A percentile compares a stretch with the other conserved stretches of the same genome.
Evolutionary conservation across 1,140 invertebrate species (phyloP).

Genomic region (Acyrthosiphon pisum): DNA sequence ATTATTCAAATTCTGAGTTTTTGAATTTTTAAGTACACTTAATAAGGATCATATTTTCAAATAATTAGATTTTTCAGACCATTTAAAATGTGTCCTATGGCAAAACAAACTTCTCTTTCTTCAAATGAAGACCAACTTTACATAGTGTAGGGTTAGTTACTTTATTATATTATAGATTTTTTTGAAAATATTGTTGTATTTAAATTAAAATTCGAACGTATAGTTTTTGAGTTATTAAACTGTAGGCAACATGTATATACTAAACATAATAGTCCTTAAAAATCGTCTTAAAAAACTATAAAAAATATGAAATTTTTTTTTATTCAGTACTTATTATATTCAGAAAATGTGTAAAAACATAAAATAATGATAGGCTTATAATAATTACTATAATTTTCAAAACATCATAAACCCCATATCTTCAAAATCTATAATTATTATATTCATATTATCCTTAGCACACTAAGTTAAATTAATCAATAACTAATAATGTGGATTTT

Average conservation of each 20-base stretch:
- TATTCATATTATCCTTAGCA: background rate
- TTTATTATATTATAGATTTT: background rate
- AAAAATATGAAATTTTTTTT: background rate
- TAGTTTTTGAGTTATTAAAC: no score
- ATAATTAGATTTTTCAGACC: background rate
- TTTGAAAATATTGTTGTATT: background rate
- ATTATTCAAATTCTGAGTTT: background rate
- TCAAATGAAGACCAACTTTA: background rate
- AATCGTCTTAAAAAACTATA: background rate
- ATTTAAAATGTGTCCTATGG: background rate
- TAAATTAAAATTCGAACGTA: background rate
- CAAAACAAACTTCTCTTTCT: background rate
- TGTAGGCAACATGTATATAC: no score
- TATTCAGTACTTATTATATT: background rate
- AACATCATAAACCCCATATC: background rate
- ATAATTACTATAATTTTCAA: no score
- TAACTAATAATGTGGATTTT: no score
- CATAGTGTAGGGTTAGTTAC: background rate
- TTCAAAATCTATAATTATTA: background rate
- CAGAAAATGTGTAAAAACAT: background rate
- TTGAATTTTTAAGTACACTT: background rate
- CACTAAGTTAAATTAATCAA: no score
- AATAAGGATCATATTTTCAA: background rate
- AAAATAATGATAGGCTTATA: background rate
- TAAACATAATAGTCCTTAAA: no score